Conservation (phyloP, 1,140 invertebrate genomes). For the Mylabris phalerata region DNA sequence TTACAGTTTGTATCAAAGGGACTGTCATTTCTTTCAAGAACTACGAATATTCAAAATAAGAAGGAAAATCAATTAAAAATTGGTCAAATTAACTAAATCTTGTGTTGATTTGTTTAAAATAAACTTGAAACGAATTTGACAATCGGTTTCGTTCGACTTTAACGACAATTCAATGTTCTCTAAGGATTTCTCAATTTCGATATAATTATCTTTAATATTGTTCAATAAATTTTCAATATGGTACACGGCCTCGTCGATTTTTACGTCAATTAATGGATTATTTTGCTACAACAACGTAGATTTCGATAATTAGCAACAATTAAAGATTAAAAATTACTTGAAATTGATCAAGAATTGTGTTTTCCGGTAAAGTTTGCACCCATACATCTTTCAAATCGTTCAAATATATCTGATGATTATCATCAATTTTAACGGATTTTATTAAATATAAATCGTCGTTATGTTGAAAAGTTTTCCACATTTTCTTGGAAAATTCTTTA, state of each 20-base stretch:
- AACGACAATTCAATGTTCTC: background rate
- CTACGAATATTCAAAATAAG: background rate
- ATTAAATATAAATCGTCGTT: constrained; percentile 3
- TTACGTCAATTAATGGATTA: constrained; percentile 13
- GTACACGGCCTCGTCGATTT: constrained; percentile 2
- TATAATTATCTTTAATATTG: constrained; percentile 1
- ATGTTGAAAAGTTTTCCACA: constrained; percentile 12
- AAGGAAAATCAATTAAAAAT: background rate
- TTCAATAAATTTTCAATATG: constrained; percentile 2
- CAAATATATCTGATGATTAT: background rate
- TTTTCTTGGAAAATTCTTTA: background rate
- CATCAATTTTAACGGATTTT: background rate
- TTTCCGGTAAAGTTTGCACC: constrained; percentile 4
- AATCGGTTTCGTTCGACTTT: background rate
- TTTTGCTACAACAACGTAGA: constrained; percentile 4
- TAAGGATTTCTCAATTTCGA: background rate
- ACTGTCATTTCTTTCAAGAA: constrained; percentile 18
- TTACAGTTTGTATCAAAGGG: constrained; percentile 13
- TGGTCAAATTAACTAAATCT: background rate
- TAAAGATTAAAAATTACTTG: background rate
- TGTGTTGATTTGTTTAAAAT: background rate
- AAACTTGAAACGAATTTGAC: constrained; percentile 9
- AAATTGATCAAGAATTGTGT: background rate
- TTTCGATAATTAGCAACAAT: too few relatives aligned
- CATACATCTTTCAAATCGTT: constrained; percentile 16